Conservation (phyloP, 2,113 vertebrate species). For the Thalassarche chlororhynchos region DNA sequence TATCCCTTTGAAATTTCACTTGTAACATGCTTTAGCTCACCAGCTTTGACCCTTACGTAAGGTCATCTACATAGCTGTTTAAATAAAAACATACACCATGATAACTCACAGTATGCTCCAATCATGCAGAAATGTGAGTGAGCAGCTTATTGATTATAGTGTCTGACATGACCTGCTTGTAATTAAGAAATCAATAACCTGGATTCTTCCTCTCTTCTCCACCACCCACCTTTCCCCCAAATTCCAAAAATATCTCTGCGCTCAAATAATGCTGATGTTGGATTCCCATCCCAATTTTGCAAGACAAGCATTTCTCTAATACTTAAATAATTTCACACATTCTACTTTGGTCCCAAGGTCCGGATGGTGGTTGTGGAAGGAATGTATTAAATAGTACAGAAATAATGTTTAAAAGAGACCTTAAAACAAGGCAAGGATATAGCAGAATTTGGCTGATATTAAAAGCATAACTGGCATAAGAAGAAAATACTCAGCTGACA, state of each 20-base stretch:
- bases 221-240: background rate
- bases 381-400: background rate
- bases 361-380: background rate
- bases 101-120: background rate
- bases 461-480: background rate
- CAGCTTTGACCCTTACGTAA: background rate
- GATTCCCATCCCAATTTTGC: background rate
- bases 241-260: background rate
- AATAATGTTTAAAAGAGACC: background rate
- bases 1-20: constrained; percentile 1
- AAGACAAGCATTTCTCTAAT: background rate
- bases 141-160: constrained; percentile 21
- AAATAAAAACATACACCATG: background rate
- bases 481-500: background rate
- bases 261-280: background rate
- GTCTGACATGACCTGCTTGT: background rate
- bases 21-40: background rate
- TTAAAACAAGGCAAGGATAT: background rate
- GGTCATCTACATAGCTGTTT: background rate
- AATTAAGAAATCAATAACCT: constrained; percentile 16
- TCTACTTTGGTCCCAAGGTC: background rate
- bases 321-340: background rate
- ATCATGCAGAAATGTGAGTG: constrained; percentile 13
- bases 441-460: background rate
- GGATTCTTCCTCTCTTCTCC: background rate